phyloP scores from a whole-genome alignment of 2,797 vertebrate genomes.

The Lithobates pipiens region DNA sequence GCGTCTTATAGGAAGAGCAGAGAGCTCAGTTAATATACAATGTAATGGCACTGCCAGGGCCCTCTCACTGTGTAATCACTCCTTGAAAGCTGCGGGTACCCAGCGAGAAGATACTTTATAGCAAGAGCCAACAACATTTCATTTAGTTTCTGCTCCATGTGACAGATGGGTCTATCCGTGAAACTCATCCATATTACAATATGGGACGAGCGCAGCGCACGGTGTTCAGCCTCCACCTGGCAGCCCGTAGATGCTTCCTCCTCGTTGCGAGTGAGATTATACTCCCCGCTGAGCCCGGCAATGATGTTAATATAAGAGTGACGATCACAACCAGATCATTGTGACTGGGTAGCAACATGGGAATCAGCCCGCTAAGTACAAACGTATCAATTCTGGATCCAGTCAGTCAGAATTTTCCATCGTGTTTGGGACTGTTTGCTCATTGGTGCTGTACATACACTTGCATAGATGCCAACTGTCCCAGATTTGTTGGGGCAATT shows the following conservation, averaged over 20 bases:
- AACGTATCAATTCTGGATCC: no score
- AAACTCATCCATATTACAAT: slow-evolving; percentile 56
- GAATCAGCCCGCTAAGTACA: no score
- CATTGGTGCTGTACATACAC: no score
- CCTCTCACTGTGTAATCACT: slow-evolving; percentile 27
- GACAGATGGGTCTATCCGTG: slow-evolving; percentile 62
- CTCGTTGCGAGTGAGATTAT: no score
- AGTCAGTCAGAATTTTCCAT: no score
- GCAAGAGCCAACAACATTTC: slow-evolving; percentile 56
- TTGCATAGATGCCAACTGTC: no score
- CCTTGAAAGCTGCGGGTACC: slow-evolving; percentile 26
- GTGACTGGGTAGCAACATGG: no score
- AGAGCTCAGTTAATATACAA: slow-evolving; percentile 35
- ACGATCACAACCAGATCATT: no score
- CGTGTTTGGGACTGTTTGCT: no score
- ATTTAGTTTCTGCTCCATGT: slow-evolving; percentile 64
- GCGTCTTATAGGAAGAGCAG: slow-evolving; percentile 11
- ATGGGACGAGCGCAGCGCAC: slow-evolving; percentile 50
- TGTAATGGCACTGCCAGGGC: slow-evolving; percentile 37
- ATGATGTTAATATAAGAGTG: no score
- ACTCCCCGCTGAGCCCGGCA: no score
- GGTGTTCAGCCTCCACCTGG: neutral
- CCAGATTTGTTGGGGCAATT: no score
- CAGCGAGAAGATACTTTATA: slow-evolving; percentile 39
- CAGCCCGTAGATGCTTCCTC: slow-evolving; percentile 21